Evolutionary conservation across 2,113 vertebrate species (phyloP).

Genomic region (Struthidea cinerea): DNA sequence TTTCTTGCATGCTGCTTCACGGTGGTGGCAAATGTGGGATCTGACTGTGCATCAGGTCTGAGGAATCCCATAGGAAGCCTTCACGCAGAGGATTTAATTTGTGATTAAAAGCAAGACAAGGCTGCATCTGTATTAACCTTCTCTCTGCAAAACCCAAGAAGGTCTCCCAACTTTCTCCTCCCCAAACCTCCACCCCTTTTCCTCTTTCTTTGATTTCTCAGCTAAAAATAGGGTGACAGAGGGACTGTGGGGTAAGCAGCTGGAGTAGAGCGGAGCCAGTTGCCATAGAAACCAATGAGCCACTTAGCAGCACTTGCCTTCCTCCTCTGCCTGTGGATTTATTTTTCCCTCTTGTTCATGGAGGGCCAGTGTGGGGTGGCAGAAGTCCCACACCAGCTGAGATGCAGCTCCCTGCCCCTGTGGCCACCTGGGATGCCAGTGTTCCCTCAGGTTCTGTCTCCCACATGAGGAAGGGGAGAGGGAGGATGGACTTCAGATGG

Average conservation of each 20-base stretch:
- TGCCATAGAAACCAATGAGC: constrained; percentile 80
- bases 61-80: constrained; percentile 21
- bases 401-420: neutral
- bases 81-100: neutral
- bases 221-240: constrained; percentile 84
- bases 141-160: neutral
- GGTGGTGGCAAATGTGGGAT: neutral
- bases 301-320: constrained; percentile 76
- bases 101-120: constrained; percentile 46
- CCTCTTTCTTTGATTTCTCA: constrained; percentile 74
- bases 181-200: constrained; percentile 29
- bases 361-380: neutral
- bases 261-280: constrained; percentile 74
- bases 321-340: constrained; percentile 69
- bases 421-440: rapidly evolving
- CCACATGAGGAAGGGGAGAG: neutral
- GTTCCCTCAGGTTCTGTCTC: neutral
- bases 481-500: neutral
- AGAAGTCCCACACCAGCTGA: neutral
- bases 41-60: neutral
- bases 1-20: neutral
- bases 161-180: neutral
- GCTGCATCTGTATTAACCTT: constrained; percentile 22
- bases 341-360: constrained; percentile 40
- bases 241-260: constrained; percentile 82